Evolutionary conservation across 1,140 invertebrate genomes (phyloP), one percentile per base, ranked within the genome.

Genomic region (Drosophila seguyi): DNA sequence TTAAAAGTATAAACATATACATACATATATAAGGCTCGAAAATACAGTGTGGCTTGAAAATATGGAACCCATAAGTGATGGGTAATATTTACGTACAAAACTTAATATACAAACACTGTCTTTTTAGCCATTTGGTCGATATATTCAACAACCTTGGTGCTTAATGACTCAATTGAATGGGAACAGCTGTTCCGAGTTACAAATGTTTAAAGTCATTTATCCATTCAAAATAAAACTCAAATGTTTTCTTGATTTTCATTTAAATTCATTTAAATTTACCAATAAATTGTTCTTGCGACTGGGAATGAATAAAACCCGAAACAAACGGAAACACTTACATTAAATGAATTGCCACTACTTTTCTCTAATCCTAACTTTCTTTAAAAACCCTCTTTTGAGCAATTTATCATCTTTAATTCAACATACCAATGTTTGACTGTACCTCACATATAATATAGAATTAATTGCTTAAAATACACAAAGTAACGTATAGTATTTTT

Each of bases 1-100:
- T 55, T 16, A 0, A 58, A 27, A 4, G 18, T 29, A 60, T 20
- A 13, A 22, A 48, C 13, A 20, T 36, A 25, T 29, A 60, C 16
- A 13, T n/a, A 48, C 13, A 20, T 36, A 25, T 4, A 10, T 22
- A 10, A 3, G 20, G 34, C n/a, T 22, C 62, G 14, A 29, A 41
- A 16, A 22, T 36, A 36, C 47, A 50, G 47, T 50, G 16, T 11
- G 47, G n/a, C 25, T 29, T 66, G 11, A n/a, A 63, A 53, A 22
- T 55, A 25, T 25, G 2, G 4, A 8, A 36, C 11, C 48, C 8
- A n/a, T 7, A 16, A 7, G 2, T 45, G 20, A 6, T 14, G 20
- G 13, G 6, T 7, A 11, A 16, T 27, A 34, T 31, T 18, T 27
- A 31, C 8, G 29, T 8, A 8, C 3, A 27, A 31, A 31, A 31